These are phyloP conservation scores for Pterois miles DNA, from an alignment of 2,797 vertebrate genomes.

Conservation along the genomic window DNA sequence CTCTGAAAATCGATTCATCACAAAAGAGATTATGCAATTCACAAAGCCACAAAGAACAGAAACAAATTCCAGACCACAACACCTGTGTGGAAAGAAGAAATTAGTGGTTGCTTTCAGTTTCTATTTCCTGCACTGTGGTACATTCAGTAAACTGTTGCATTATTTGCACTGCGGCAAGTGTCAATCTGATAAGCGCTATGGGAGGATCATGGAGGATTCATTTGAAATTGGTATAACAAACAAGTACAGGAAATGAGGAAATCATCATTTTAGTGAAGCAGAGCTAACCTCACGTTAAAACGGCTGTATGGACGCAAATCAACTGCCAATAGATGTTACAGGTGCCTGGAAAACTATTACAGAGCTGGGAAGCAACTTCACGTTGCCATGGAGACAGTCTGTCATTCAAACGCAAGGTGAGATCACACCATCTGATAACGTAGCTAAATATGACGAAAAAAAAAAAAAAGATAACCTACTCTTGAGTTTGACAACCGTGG, in stretches of 20 bases:
- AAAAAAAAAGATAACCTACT: constrained; percentile 55
- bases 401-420: constrained; percentile 53
- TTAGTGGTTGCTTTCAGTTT: neutral
- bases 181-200: neutral
- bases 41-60: neutral
- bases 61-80: neutral
- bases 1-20: neutral
- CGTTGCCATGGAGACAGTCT: constrained; percentile 44
- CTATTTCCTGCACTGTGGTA: neutral
- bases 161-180: neutral
- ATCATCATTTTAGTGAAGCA: neutral
- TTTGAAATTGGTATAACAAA: constrained; percentile 1
- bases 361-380: constrained; percentile 12
- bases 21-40: neutral
- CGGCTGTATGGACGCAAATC: neutral
- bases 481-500: constrained; percentile 77
- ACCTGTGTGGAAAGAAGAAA: neutral
- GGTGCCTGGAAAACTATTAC: neutral
- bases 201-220: neutral
- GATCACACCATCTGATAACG: constrained; percentile 57
- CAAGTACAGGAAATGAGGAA: neutral
- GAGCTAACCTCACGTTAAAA: neutral
- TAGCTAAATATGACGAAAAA: constrained; percentile 54
- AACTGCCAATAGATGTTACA: neutral
- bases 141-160: neutral